These are phyloP conservation scores for Lerista edwardsae DNA, from an alignment of 2,797 vertebrate genomes.

Conservation along the genomic window DNA sequence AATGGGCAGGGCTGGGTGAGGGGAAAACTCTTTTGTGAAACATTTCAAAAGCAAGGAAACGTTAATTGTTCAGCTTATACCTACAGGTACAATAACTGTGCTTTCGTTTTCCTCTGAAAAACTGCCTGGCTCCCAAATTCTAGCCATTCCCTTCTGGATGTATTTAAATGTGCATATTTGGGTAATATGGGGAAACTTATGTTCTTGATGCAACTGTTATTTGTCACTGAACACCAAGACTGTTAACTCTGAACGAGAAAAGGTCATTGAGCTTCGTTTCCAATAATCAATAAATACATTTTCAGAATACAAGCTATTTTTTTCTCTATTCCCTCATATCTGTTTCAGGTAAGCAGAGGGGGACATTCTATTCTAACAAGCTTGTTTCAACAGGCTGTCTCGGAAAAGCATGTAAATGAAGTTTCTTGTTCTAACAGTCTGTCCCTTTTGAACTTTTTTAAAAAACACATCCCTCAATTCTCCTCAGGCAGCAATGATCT, in stretches of 20 bases:
- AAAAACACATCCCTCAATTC: background rate
- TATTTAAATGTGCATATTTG: background rate
- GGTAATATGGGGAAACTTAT: background rate
- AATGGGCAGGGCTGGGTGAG: background rate
- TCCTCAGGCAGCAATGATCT: background rate
- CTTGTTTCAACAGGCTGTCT: background rate
- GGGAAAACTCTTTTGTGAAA: background rate
- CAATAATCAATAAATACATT: background rate
- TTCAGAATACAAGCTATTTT: background rate
- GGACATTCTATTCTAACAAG: background rate
- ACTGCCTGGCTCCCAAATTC: background rate
- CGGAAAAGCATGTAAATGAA: background rate
- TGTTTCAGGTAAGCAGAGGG: background rate
- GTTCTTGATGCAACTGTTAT: background rate
- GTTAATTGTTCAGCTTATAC: background rate
- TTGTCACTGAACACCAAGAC: background rate
- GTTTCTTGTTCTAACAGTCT: background rate
- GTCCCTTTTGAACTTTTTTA: background rate
- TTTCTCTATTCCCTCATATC: background rate
- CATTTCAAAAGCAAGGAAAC: background rate
- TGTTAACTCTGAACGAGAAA: background rate
- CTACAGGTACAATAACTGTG: background rate
- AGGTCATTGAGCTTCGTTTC: background rate
- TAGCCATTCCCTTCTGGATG: background rate
- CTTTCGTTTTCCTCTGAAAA: background rate